phyloP scores from a whole-genome alignment of 2,888 invertebrate genomes.

The Eupelmus urozonus region DNA sequence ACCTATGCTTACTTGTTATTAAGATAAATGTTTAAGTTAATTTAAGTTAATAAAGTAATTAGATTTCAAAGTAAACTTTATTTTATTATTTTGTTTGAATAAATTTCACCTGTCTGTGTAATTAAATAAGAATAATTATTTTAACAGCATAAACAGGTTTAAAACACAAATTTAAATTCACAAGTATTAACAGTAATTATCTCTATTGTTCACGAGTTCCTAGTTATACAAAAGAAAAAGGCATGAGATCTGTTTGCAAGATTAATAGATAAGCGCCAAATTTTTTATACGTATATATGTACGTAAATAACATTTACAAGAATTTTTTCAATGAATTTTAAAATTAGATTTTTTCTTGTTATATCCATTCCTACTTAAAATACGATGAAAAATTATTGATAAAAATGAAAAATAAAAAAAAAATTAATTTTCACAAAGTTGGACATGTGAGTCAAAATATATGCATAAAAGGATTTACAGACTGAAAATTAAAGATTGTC shows the following conservation, averaged over 20 bases:
- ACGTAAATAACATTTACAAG: constrained; percentile 26
- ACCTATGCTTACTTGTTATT: constrained; percentile 53
- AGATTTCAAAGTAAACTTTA: constrained; percentile 49
- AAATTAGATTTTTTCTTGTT: constrained; percentile 42
- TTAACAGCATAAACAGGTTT: constrained; percentile 25
- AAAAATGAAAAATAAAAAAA: constrained; percentile 21
- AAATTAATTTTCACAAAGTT: constrained; percentile 39
- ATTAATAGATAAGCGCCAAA: constrained; percentile 37
- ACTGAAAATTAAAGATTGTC: constrained; percentile 50
- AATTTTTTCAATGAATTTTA: constrained; percentile 20
- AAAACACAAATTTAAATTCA: constrained; percentile 41
- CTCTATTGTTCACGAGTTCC: constrained; percentile 58
- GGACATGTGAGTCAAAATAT: constrained; percentile 23
- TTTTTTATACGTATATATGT: constrained; percentile 40
- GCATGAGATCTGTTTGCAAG: constrained; percentile 60
- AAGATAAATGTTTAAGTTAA: constrained; percentile 53
- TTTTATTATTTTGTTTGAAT: constrained; percentile 43
- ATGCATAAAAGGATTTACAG: constrained; percentile 33
- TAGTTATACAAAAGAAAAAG: constrained; percentile 53
- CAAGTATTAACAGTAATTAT: constrained; percentile 48
- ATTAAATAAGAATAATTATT: constrained; percentile 26
- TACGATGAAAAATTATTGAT: constrained; percentile 38
- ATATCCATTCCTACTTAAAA: constrained; percentile 47
- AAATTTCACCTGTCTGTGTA: constrained; percentile 60
- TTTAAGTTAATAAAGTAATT: constrained; percentile 54